phyloP scores from a whole-genome alignment of 2,797 vertebrate species.

The Chelidonichthys spinosus region DNA sequence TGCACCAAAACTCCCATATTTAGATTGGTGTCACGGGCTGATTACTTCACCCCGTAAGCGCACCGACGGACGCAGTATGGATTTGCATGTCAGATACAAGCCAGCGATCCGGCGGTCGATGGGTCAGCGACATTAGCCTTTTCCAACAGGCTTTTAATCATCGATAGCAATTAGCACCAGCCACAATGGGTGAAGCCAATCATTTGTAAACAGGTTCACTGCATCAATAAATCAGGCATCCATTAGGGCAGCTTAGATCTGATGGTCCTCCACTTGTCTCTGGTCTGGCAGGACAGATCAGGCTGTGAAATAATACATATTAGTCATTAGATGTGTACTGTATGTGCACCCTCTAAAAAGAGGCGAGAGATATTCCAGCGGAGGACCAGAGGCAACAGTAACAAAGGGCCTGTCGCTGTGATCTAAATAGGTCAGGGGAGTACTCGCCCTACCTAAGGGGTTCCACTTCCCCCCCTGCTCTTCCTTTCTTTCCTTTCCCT shows the following conservation, averaged over 20 bases:
- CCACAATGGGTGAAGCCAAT: conserved; percentile 41
- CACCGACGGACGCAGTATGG: conserved; percentile 32
- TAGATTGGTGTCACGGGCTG: conserved; percentile 27
- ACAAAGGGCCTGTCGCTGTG: conserved; percentile 59
- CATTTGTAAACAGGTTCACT: conserved; percentile 67
- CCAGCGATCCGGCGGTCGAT: conserved; percentile 24
- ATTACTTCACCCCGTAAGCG: conserved; percentile 34
- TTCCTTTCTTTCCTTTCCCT: conserved; percentile 30
- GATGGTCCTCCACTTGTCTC: conserved; percentile 4
- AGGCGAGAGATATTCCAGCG: conserved; percentile 52
- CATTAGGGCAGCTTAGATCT: conserved; percentile 44
- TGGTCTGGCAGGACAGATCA: conserved; percentile 14
- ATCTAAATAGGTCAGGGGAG: conserved; percentile 80
- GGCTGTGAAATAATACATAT: conserved; percentile 4
- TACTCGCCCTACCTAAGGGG: conserved; percentile 68
- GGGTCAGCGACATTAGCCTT: conserved; percentile 49
- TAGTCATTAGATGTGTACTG: no score
- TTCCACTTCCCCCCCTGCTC: conserved; percentile 41
- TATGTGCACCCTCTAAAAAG: neutral
- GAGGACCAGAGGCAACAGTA: conserved; percentile 43
- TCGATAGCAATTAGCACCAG: conserved; percentile 72
- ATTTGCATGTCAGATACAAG: conserved; percentile 32
- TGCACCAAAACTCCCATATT: conserved; percentile 18
- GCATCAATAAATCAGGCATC: conserved; percentile 60
- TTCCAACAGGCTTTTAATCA: conserved; percentile 63